Conservation (phyloP, 2,113 vertebrate species). For the Strix aluco region DNA sequence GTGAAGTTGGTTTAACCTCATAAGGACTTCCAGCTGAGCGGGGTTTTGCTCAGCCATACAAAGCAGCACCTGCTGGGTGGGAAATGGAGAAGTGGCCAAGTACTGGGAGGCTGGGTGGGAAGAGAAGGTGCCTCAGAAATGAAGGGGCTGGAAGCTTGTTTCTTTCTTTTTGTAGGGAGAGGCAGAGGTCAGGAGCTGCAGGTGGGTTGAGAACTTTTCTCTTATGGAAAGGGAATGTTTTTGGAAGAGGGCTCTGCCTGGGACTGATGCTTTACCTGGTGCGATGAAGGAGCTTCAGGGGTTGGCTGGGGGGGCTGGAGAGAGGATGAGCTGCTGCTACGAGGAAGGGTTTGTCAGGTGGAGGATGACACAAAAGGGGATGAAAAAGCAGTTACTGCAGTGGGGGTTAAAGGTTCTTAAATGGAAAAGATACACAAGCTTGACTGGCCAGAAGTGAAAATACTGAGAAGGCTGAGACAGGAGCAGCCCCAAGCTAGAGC, state of each 20-base stretch:
- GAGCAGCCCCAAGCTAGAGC: neutral
- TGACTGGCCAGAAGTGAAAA: neutral
- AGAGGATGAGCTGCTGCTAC: neutral
- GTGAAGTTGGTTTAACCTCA: neutral
- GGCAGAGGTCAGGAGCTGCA: neutral
- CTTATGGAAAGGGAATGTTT: neutral
- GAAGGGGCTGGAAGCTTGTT: neutral
- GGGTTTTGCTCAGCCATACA: neutral
- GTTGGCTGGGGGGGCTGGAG: neutral
- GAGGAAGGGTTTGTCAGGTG: neutral
- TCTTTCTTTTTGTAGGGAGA: neutral
- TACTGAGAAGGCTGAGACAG: neutral
- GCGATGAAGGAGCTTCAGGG: neutral
- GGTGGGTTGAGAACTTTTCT: neutral
- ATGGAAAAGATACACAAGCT: neutral
- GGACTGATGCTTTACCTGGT: rapidly evolving
- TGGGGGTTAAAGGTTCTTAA: neutral
- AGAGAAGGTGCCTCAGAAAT: neutral
- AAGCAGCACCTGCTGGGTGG: neutral
- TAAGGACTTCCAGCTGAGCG: neutral
- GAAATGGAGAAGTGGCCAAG: neutral
- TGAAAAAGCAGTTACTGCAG: neutral
- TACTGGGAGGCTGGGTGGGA: neutral
- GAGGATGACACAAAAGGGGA: neutral
- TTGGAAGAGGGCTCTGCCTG: neutral